Conservation (phyloP, 1,140 invertebrate species). For the Caenorhabditis latens region DNA sequence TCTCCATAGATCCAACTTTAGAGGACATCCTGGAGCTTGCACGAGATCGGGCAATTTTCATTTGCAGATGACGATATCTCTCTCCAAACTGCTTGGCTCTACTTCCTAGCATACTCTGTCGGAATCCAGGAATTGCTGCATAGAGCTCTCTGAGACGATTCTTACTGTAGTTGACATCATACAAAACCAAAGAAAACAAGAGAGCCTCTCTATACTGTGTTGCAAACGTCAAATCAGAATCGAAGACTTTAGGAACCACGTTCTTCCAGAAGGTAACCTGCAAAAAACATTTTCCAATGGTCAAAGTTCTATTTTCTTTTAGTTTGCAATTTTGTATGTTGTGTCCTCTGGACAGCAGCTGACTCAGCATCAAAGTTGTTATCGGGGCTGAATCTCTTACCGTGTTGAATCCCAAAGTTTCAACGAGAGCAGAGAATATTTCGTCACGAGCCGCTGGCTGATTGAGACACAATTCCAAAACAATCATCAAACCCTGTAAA, state of each 20-base stretch:
- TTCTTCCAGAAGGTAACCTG: slow-evolving; percentile 67
- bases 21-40: slow-evolving; percentile 64
- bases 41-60: slow-evolving; percentile 59
- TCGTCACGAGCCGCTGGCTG: slow-evolving; percentile 53
- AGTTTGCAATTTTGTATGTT: slow-evolving; percentile 49
- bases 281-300: not conserved
- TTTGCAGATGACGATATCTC: slow-evolving; percentile 76
- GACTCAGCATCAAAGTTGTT: not conserved
- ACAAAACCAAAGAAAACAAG: slow-evolving; percentile 74
- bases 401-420: slow-evolving; percentile 61
- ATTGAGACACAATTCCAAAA: slow-evolving; percentile 64
- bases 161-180: slow-evolving; percentile 77
- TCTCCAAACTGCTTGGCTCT: slow-evolving; percentile 77
- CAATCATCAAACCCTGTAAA: slow-evolving; percentile 64
- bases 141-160: slow-evolving; percentile 77
- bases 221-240: slow-evolving; percentile 75
- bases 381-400: slow-evolving; percentile 7
- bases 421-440: slow-evolving; percentile 57
- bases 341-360: not conserved
- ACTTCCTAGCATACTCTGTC: slow-evolving; percentile 75
- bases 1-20: slow-evolving; percentile 61
- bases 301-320: slow-evolving; percentile 23
- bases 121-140: slow-evolving; percentile 77
- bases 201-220: slow-evolving; percentile 76
- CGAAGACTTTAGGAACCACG: slow-evolving; percentile 73